Evolutionary conservation across 2,797 vertebrate species (phyloP), one percentile per base, ranked within the genome.

Genomic region (Rhynchonycteris naso): DNA sequence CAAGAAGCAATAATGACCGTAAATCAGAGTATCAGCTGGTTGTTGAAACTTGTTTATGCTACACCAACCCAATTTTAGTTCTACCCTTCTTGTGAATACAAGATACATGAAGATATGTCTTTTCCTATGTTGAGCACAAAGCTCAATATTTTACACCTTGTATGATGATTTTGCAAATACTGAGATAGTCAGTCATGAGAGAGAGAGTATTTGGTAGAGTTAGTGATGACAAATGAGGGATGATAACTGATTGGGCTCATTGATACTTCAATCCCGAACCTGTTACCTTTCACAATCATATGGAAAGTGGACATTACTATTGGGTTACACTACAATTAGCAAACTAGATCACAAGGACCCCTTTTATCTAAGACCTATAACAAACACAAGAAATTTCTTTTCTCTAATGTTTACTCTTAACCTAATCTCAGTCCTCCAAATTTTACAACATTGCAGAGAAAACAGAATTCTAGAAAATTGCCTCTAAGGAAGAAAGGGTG

Each of bases 1-100:
- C 50, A 65, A 90, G 84, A 87, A 61, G n/a, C 52, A 80, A 43
- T 47, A 74, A 38, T 78, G 21, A 80, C 33, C 82, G 16, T 59
- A 91, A 74, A 61, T 92, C 35, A 61, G 28, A 59, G 35, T 22
- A 68, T 71, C 76, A 92, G 83, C 28, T 88, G 35, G 81, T 65
- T 52, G 63, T 11, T 81, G 43, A 30, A 52, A 76, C 93, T 47
- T 91, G 38, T 87, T 96, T 89, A 83, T 89, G 38, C 33, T 61
- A 80, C 8, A 24, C 15, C 47, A 86, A 84, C 74, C 75, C 76
- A 96, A 86, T 26, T 80, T 89, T 75, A 88, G 5, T 61, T 80
- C 30, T 19, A 22, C 9, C 19, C 43, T 82, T 95, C 61, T 28
- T 68, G 56, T 52, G 83, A 75, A 26, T 58, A 72, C 6, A 33